Percentiles rank a stretch among this genome's conserved stretches.
These are phyloP conservation scores for Hydrolagus affinis DNA, from an alignment of 2,113 vertebrate genomes.

Conservation along the genomic window DNA sequence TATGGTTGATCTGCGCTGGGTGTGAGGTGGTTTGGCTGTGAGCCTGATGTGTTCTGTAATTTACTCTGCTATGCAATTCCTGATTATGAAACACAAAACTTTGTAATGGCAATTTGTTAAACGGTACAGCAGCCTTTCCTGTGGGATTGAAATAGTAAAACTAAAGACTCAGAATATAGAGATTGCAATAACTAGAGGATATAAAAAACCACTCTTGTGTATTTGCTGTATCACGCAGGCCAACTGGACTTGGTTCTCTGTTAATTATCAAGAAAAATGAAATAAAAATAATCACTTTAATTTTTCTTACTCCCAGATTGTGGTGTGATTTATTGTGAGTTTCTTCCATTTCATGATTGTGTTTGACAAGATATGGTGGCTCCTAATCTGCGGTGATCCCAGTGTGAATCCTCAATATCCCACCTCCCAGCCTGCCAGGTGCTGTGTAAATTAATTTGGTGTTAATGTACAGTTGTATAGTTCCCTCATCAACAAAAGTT, in stretches of 20 bases:
- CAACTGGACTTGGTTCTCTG: slow-evolving; percentile 32
- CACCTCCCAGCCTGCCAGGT: too few species aligned
- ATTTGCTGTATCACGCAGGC: slow-evolving; percentile 32
- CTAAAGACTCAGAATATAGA: slow-evolving; percentile 14
- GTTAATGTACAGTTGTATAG: too few species aligned
- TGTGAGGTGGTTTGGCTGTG: slow-evolving; percentile 14
- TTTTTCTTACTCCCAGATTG: slow-evolving; percentile 19
- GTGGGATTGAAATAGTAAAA: slow-evolving; percentile 16
- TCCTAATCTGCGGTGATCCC: too few species aligned
- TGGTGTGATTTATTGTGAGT: slow-evolving; percentile 14
- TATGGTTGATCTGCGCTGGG: slow-evolving; percentile 30
- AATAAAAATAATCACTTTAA: slow-evolving; percentile 33
- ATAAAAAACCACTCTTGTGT: slow-evolving; percentile 5
- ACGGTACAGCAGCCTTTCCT: slow-evolving; percentile 30
- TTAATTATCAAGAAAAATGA: slow-evolving; percentile 32
- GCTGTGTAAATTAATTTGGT: too few species aligned
- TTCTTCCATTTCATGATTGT: background rate
- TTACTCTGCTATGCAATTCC: slow-evolving; percentile 30
- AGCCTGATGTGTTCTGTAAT: slow-evolving; percentile 3
- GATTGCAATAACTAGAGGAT: slow-evolving; percentile 30
- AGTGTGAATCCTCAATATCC: too few species aligned
- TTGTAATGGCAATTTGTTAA: slow-evolving; percentile 26
- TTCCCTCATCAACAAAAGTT: too few species aligned
- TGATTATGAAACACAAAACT: slow-evolving; percentile 27
- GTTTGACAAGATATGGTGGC: too few species aligned